Conservation (phyloP, 2,113 vertebrate genomes). For the Microcebus ravelobensis region DNA sequence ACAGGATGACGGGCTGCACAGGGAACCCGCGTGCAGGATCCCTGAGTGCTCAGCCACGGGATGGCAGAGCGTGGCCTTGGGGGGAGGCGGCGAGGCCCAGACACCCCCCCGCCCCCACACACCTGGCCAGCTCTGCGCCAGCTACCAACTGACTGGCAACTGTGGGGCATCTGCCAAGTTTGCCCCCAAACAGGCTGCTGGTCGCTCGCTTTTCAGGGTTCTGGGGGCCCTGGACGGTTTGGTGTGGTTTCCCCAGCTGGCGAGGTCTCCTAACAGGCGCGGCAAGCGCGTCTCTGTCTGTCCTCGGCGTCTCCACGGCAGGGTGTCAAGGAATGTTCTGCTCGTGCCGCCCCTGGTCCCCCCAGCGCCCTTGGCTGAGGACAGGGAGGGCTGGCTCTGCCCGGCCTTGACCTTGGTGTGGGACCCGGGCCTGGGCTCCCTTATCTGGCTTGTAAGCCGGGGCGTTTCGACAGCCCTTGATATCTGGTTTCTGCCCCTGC, state of each 20-base stretch:
- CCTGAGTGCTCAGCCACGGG: neutral
- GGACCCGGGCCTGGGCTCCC: neutral
- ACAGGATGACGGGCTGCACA: neutral
- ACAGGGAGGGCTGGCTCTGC: neutral
- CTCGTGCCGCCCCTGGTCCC: neutral
- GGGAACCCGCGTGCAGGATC: neutral
- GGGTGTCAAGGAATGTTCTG: neutral
- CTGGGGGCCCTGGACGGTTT: neutral
- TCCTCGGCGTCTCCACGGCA: neutral
- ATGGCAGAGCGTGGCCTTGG: neutral
- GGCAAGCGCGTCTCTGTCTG: neutral
- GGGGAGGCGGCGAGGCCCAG: too few species aligned
- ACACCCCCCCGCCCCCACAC: accelerated
- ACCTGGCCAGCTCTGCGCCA: neutral
- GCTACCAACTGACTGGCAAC: neutral
- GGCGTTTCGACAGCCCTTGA: accelerated
- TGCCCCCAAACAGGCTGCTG: too few species aligned
- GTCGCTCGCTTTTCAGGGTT: neutral
- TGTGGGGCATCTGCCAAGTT: neutral
- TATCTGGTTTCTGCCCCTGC: neutral
- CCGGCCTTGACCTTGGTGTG: neutral
- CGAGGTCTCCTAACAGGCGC: neutral
- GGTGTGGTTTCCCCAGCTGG: neutral
- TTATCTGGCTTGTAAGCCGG: neutral
- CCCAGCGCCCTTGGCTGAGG: neutral